Percentiles rank a stretch among this genome's conserved stretches.
These are phyloP conservation scores for Pocota personata DNA, from an alignment of 2,888 invertebrate genomes.

Conservation along the genomic window DNA sequence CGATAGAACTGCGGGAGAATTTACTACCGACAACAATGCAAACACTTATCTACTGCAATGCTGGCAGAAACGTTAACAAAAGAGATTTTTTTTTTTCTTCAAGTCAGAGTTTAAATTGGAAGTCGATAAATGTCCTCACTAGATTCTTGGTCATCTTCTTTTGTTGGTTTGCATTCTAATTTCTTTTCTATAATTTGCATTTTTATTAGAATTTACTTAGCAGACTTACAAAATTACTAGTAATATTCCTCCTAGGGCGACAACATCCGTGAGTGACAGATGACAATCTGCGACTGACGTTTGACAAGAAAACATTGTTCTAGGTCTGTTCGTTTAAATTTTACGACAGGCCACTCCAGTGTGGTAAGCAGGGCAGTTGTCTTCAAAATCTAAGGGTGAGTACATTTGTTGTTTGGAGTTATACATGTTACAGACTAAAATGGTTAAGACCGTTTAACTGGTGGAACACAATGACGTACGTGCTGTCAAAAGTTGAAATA, in stretches of 20 bases:
- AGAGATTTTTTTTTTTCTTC: background rate
- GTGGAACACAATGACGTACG: too few relatives aligned
- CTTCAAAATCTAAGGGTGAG: too few relatives aligned
- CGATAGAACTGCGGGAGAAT: background rate
- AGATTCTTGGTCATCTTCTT: background rate
- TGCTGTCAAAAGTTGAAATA: too few relatives aligned
- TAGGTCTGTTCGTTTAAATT: too few relatives aligned
- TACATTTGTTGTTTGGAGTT: too few relatives aligned
- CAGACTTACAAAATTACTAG: background rate
- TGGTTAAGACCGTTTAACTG: too few relatives aligned
- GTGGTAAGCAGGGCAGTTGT: too few relatives aligned
- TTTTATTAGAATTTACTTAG: background rate
- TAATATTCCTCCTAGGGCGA: background rate
- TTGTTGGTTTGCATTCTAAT: background rate
- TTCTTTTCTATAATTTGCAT: background rate
- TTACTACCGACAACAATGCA: background rate
- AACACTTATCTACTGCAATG: constrained; percentile 46
- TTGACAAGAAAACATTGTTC: too few relatives aligned
- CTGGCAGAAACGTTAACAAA: constrained; percentile 24
- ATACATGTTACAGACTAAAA: too few relatives aligned
- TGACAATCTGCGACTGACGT: too few relatives aligned
- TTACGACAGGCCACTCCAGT: too few relatives aligned
- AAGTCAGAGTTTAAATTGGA: background rate
- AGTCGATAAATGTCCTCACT: background rate
- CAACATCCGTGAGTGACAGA: too few relatives aligned